phyloP scores from a whole-genome alignment of 2,888 invertebrate genomes.

The Aromia moschata region DNA sequence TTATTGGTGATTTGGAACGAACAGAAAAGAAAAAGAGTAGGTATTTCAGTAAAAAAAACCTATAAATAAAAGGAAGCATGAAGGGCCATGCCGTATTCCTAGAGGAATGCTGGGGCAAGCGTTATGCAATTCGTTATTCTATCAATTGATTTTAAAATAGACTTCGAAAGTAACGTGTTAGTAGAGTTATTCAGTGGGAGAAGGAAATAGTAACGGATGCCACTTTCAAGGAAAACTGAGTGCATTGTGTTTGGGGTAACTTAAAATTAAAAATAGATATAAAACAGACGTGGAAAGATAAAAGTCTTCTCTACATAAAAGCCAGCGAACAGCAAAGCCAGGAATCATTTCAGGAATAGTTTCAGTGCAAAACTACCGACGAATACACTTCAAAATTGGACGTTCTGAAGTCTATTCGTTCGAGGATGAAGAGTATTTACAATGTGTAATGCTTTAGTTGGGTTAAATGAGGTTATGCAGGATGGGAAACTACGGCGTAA shows the following conservation, averaged over 20 bases:
- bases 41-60: conserved; percentile 10
- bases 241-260: too few species aligned
- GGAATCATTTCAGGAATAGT: conserved; percentile 41
- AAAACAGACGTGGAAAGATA: too few species aligned
- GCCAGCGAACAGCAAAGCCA: conserved; percentile 23
- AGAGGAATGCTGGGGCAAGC: conserved; percentile 40
- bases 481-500: conserved; percentile 56
- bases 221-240: too few species aligned
- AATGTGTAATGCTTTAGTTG: conserved; percentile 36
- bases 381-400: conserved; percentile 1
- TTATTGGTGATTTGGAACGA: conserved; percentile 54
- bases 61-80: conserved; percentile 52
- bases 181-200: background rate
- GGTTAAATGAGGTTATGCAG: conserved; percentile 28
- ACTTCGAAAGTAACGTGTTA: background rate
- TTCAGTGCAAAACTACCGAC: conserved; percentile 13
- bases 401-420: background rate
- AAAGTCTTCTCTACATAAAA: conserved; percentile 10
- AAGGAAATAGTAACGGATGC: too few species aligned
- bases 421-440: conserved; percentile 19
- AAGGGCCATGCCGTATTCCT: conserved; percentile 62
- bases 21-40: conserved; percentile 31
- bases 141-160: background rate
- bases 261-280: too few species aligned
- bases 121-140: conserved; percentile 33